Evolutionary conservation across 2,113 vertebrate species (phyloP), one percentile per base, ranked within the genome.

Genomic region (Festucalex cinctus): DNA sequence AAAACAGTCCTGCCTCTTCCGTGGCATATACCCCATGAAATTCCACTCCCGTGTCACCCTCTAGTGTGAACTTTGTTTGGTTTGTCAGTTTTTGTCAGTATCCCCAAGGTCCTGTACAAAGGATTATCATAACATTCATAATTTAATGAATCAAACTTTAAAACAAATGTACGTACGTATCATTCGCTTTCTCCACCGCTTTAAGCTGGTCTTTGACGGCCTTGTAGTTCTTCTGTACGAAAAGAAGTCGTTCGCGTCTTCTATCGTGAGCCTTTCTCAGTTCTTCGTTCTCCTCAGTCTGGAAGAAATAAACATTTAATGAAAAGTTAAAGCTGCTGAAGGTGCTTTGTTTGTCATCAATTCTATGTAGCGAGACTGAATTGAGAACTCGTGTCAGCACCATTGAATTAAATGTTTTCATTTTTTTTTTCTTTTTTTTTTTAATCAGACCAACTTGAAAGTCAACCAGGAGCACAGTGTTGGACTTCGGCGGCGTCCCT

Each of bases 221-320:
- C 86, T 90, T 95, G 92, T 94, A 95, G 93, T 91, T 93, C 86
- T 87, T 92, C 88, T 96, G 94, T 78, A 99, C 92, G 76, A 94
- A 90, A 85, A 89, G 90, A 65, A 98, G 88, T 44, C 93, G 93
- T 77, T 95, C 92, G 46, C 87, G 87, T 1, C 85, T 74, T 75
- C 93, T 92, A 81, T 93, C 91, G 76, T 94, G 92, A 74, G 91
- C 94, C 86, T 85, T 85, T 87, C 86, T 92, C 82, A 98, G 89
- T 85, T 95, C 94, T 77, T 93, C 89, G 65, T 93, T 94, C 90
- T 96, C 94, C 78, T 57, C 83, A 36, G 71, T 91, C 96, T 97
- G 77, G 75, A 69, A 90, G 13, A 77, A 86, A 90, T 36, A 73
- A 10, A 66, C 20, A 44, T 28, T 44, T 36, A 24, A 54, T 59